These are phyloP conservation scores for Hedya salicella DNA, from an alignment of 2,888 invertebrate genomes.

Conservation along the genomic window DNA sequence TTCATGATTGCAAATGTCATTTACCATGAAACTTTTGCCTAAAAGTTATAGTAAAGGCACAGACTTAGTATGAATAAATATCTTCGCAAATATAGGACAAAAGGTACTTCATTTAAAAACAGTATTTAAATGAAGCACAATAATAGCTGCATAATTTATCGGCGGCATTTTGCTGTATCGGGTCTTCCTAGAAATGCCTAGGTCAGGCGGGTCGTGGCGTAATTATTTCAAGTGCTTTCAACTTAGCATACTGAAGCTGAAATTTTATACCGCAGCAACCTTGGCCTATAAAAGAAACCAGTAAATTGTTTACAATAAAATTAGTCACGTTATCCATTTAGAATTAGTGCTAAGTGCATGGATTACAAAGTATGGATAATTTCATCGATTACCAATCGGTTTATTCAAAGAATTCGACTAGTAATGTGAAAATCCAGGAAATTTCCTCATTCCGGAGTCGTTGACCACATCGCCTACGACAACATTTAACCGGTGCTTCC, in stretches of 20 bases:
- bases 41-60: too few relatives aligned
- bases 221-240: slow-evolving; percentile 35
- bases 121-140: neutral
- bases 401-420: slow-evolving; percentile 15
- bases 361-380: slow-evolving; percentile 33
- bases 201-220: slow-evolving; percentile 16
- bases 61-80: too few relatives aligned
- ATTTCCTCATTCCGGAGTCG: slow-evolving; percentile 64
- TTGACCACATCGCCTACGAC: slow-evolving; percentile 55
- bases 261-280: slow-evolving; percentile 36
- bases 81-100: neutral
- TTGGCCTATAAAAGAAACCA: slow-evolving; percentile 25
- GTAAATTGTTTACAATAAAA: neutral
- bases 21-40: too few relatives aligned
- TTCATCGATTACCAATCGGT: slow-evolving; percentile 18
- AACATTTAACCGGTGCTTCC: slow-evolving; percentile 48
- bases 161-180: slow-evolving; percentile 9
- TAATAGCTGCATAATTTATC: neutral
- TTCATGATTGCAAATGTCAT: too few relatives aligned
- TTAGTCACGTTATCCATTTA: slow-evolving; percentile 12
- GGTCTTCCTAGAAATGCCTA: slow-evolving; percentile 19
- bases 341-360: neutral
- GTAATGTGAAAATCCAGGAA: slow-evolving; percentile 33
- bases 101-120: neutral
- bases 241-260: slow-evolving; percentile 35